Base-by-base conservation (phyloP, 2,113 vertebrate genomes). In the Piprites chloris region DNA sequence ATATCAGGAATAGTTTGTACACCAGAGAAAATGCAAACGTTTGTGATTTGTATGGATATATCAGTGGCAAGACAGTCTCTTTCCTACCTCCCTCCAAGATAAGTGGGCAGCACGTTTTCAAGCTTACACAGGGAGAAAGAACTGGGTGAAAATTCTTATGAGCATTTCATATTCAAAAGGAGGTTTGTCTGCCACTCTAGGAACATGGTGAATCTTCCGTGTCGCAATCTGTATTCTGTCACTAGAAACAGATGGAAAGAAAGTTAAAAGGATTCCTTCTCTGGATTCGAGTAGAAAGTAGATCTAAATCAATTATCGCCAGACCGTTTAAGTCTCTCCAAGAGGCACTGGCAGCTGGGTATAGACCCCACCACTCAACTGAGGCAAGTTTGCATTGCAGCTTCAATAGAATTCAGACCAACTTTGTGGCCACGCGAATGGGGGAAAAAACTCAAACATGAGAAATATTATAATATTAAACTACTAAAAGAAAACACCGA, bases 401-500 rank as follows among this genome's bases (percentile, higher is more conserved):
- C 32, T 79, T 76, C 66, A n/a, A 1, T 8, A 59, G 27, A 67
- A 78, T 74, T 90, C 63, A 61, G 33, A 68, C 4, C 14, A 61
- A 41, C 9, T 19, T n/a, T 13, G 6, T 17, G 30, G 22, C 44
- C 41, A n/a, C 11, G 18, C 37, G 27, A 46, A 82, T 23, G 5
- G 3, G 4, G 2, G 8, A 6, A 4, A 10, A 46, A 63, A 24
- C 4, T 2, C 1, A 76, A 76, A 62, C 6, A 27, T n/a, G 17
- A 66, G 6, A 75, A 90, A 68, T 46, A 80, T 5, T 81, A 50
- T 61, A 23, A 32, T 58, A 80, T 27, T 52, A 62, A 80, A 26
- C 20, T 58, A 17, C 44, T n/a, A 58, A 66, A 66, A 55, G 5
- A 11, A 83, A 66, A 41, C 13, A 55, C 7, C 49, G 50, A 7